Base-by-base conservation (phyloP, 2,888 invertebrate genomes). In the Cremastobaeus sp. region DNA sequence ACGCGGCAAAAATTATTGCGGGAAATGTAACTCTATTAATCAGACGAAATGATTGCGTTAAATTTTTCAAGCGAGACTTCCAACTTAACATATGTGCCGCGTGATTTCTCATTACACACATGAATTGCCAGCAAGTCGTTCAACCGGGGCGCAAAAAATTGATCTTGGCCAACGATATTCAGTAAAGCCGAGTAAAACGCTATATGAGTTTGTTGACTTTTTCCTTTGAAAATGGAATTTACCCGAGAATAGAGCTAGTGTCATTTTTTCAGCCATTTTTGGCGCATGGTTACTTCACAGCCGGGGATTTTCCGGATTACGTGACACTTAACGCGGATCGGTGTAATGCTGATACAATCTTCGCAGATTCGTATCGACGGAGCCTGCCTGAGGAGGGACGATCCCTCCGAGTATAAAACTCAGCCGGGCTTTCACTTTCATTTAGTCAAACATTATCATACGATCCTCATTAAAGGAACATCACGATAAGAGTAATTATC, bases 401-500 rank as follows among this genome's bases (percentile, higher is more conserved):
- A 48, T 43, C 70, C 57, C 57, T 57, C 65, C 20, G 78, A 76
- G 79, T 83, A 83, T 82, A 83, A 82, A 82, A 81, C 66, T 74
- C 43, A 74, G 62, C 64, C 74, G 78, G 71, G 70, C 83, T 82
- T 82, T 83, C 83, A 75, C 82, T 83, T 78, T 78, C 80, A 65
- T 82, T 83, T 81, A 81, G 81, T 83, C 69, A 70, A 45, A 73
- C 57, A 59, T 62, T 60, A 54, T 50, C 68, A 55, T 39, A 52
- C 59, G 52, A 54, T 66, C 34, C 41, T 55, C 52, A 55, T 70
- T 70, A 70, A 41, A 62, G 55, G 34, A 50, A 34, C 54, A 18
- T 4, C 17, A 34, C 50, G 70, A 70, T 60, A 69, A 60, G 39
- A 47, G 54, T 60, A 60, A 69, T 69, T 47, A 15, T 32, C 17